Conservation (phyloP, 2,888 invertebrate species). For the Drosophila mayaguana region DNA sequence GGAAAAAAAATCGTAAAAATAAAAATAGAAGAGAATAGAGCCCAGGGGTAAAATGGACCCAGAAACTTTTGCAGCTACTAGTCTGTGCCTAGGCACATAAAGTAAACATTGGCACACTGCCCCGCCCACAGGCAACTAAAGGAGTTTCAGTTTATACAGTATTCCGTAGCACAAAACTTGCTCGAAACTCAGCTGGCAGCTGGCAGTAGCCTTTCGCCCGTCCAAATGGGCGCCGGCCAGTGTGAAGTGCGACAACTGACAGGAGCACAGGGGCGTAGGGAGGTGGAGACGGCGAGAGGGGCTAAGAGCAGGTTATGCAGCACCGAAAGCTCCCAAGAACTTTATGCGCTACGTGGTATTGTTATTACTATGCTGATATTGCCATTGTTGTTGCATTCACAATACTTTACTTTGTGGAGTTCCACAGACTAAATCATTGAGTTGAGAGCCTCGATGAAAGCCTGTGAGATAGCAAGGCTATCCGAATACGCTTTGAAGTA, state of each 20-base stretch:
- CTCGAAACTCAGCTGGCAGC: slow-evolving; percentile 72
- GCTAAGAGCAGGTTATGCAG: background rate
- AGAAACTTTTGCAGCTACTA: slow-evolving; percentile 55
- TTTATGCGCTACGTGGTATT: slow-evolving; percentile 67
- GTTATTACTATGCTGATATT: slow-evolving; percentile 67
- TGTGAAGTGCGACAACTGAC: background rate
- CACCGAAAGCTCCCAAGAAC: slow-evolving; percentile 59
- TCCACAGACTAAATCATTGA: background rate
- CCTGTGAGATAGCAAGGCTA: background rate
- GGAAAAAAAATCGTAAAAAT: background rate
- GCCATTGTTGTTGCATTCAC: slow-evolving; percentile 27
- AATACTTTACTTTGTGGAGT: slow-evolving; percentile 8
- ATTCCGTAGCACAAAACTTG: slow-evolving; percentile 66
- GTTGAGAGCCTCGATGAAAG: background rate
- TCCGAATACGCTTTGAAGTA: background rate
- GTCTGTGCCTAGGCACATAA: slow-evolving; percentile 70
- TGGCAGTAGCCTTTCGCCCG: slow-evolving; percentile 32
- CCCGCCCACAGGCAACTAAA: slow-evolving; percentile 58
- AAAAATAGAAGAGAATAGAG: background rate
- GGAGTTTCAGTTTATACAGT: slow-evolving; percentile 48
- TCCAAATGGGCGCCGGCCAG: slow-evolving; percentile 26
- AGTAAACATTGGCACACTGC: slow-evolving; percentile 83
- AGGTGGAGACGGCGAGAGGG: too few relatives aligned
- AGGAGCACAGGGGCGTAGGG: background rate
- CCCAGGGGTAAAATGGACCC: slow-evolving; percentile 11